These are phyloP conservation scores for Monopis laevigella DNA, from an alignment of 2,888 invertebrate species.

Conservation along the genomic window DNA sequence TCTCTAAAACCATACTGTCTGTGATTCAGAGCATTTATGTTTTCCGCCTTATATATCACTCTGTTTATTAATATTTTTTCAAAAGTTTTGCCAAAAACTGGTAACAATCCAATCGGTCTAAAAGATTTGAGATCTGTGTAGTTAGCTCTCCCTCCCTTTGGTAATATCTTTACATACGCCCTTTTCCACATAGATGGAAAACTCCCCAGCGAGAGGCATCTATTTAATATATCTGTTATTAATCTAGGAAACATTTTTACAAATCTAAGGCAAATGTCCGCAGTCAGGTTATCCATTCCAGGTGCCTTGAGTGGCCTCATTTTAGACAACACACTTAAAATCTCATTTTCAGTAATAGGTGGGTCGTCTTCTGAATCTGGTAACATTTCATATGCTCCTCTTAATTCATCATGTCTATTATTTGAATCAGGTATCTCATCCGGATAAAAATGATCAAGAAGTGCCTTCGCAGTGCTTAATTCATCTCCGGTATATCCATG, in stretches of 20 bases:
- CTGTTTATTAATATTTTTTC: conserved; percentile 15
- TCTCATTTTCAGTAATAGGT: conserved; percentile 17
- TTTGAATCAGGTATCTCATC: conserved; percentile 15
- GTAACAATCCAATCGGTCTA: conserved; percentile 22
- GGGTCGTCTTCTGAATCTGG: conserved; percentile 12
- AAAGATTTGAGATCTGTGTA: conserved; percentile 14
- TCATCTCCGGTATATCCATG: conserved; percentile 15
- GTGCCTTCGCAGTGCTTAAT: conserved; percentile 14
- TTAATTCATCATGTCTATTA: neutral
- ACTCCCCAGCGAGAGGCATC: conserved; percentile 8
- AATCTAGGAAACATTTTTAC: neutral
- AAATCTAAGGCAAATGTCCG: conserved; percentile 18
- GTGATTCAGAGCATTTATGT: neutral
- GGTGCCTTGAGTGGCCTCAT: conserved; percentile 21
- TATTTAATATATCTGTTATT: neutral
- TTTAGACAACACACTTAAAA: conserved; percentile 9
- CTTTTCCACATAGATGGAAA: conserved; percentile 21
- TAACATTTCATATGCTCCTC: neutral
- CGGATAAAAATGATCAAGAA: conserved; percentile 18
- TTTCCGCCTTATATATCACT: conserved; percentile 12
- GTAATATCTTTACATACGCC: conserved; percentile 21
- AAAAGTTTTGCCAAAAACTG: conserved; percentile 21
- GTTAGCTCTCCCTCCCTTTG: conserved; percentile 21
- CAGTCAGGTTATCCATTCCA: conserved; percentile 20
- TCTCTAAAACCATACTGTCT: conserved; percentile 20